Conservation (phyloP, 2,888 invertebrate species). For the Melolontha melolontha region DNA sequence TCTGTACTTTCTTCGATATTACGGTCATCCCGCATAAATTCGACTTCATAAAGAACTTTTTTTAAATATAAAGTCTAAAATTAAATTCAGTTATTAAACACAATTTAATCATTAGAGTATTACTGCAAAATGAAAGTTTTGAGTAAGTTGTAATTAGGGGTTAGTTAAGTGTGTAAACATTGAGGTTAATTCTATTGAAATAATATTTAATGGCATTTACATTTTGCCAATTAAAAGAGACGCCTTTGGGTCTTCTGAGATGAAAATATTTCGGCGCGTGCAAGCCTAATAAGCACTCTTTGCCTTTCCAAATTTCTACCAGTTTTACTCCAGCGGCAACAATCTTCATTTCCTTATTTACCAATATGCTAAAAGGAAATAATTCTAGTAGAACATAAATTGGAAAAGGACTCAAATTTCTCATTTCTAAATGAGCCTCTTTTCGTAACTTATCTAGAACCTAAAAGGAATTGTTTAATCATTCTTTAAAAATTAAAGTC, state of each 20-base stretch:
- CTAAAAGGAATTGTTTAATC: conserved; percentile 48
- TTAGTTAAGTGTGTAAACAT: too few species aligned
- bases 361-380: conserved; percentile 89
- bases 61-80: conserved; percentile 67
- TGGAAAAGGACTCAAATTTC: conserved; percentile 72
- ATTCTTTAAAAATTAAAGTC: not conserved
- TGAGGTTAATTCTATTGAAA: too few species aligned
- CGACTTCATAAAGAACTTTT: conserved; percentile 87
- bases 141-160: too few species aligned
- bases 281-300: conserved; percentile 72
- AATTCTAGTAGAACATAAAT: conserved; percentile 79
- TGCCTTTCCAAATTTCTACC: conserved; percentile 73
- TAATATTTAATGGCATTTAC: too few species aligned
- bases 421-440: conserved; percentile 57
- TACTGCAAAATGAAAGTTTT: too few species aligned
- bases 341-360: conserved; percentile 81
- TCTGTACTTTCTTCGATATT: not conserved
- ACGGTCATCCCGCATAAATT: conserved; percentile 70
- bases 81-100: not conserved
- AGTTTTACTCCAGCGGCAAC: conserved; percentile 84
- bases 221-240: conserved; percentile 86
- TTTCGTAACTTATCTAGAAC: conserved; percentile 58
- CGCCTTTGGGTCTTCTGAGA: conserved; percentile 83
- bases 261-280: conserved; percentile 78
- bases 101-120: too few species aligned